Evolutionary conservation across 2,113 vertebrate genomes (phyloP).

Genomic region (Brevimyrus niger): DNA sequence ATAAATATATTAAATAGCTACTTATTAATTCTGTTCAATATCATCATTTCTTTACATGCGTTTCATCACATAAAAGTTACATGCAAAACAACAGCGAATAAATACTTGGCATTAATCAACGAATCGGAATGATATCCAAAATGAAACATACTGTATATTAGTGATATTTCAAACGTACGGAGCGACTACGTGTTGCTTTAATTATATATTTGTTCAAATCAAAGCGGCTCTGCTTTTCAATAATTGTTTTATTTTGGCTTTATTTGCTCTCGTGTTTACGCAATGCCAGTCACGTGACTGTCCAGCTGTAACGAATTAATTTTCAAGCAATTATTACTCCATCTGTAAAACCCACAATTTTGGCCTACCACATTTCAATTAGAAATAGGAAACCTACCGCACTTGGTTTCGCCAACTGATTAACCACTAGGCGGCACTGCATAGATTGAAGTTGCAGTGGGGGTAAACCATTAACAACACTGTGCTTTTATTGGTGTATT

Average conservation of each 20-base stretch:
- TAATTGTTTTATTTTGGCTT: not conserved
- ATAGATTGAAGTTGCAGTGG: slow-evolving; percentile 2
- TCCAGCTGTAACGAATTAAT: not conserved
- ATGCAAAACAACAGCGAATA: not conserved
- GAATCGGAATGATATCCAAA: not conserved
- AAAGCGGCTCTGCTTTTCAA: not conserved
- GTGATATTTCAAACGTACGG: not conserved
- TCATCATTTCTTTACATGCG: not conserved
- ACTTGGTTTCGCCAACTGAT: not conserved
- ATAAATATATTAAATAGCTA: not conserved
- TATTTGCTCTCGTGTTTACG: not conserved
- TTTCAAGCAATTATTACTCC: not conserved
- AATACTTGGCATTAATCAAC: not conserved
- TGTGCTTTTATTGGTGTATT: not conserved
- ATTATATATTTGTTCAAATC: not conserved
- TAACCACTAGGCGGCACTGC: slow-evolving; percentile 34
- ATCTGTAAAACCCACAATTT: not conserved
- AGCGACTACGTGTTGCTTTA: not conserved
- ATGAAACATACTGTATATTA: not conserved
- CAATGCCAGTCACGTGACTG: not conserved
- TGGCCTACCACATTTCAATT: not conserved
- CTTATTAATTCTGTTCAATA: not conserved
- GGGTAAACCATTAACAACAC: not conserved
- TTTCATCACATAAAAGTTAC: not conserved
- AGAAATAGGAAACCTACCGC: not conserved